Evolutionary conservation across 2,113 vertebrate genomes (phyloP).

Genomic region (Erythrocercus mccallii): DNA sequence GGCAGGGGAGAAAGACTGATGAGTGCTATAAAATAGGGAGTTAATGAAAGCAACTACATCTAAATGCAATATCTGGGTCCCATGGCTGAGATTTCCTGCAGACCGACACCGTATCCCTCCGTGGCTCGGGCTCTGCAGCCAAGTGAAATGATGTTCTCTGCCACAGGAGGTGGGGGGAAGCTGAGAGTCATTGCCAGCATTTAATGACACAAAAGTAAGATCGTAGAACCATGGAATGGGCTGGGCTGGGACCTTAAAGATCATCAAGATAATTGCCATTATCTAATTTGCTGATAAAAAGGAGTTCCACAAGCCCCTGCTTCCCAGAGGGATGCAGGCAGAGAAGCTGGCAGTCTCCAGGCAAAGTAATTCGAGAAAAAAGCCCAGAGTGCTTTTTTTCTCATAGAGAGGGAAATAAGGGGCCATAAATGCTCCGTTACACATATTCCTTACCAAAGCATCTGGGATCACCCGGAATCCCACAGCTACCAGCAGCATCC

Average conservation of each 20-base stretch:
- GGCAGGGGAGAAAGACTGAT: slow-evolving; percentile 28
- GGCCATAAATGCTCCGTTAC: not conserved
- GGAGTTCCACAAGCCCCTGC: not conserved
- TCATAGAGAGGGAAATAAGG: not conserved
- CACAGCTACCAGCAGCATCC: not conserved
- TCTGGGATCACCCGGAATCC: not conserved
- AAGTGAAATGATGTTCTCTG: not conserved
- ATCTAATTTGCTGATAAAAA: not conserved
- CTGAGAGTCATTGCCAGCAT: not conserved
- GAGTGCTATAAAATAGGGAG: not conserved
- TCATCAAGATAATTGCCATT: not conserved
- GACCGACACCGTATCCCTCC: not conserved
- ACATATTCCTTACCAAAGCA: not conserved
- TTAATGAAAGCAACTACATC: slow-evolving; percentile 13
- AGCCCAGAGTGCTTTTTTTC: not conserved
- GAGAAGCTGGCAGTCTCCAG: not conserved
- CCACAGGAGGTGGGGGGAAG: not conserved
- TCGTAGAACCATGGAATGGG: not conserved
- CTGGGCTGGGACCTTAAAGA: slow-evolving; percentile 9
- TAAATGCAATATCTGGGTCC: not conserved
- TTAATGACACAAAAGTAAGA: not conserved
- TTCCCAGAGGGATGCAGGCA: not conserved
- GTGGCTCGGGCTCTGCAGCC: not conserved
- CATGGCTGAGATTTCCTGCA: not conserved
- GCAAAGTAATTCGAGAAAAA: not conserved